These are phyloP conservation scores for Clarias gariepinus DNA, from an alignment of 2,113 vertebrate species.

Conservation along the genomic window DNA sequence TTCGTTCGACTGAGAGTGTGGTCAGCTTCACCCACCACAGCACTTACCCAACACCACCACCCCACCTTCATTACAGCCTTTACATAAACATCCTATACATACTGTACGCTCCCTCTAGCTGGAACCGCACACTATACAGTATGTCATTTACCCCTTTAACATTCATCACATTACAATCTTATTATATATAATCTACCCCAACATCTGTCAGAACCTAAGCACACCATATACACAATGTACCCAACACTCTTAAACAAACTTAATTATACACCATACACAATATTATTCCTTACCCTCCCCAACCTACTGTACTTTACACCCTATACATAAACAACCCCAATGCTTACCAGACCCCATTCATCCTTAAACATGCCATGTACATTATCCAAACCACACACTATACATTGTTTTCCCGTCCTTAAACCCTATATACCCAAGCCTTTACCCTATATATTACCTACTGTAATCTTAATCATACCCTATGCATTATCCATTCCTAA, in stretches of 20 bases:
- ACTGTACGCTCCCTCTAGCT: neutral
- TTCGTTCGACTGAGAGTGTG: slow-evolving; percentile 18
- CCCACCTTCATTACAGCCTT: neutral
- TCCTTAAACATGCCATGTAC: too few species aligned
- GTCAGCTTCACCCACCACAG: neutral
- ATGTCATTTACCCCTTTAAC: neutral
- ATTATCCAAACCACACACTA: neutral
- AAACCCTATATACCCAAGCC: neutral
- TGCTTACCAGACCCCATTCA: too few species aligned
- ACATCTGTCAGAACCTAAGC: too few species aligned
- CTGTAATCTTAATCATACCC: neutral
- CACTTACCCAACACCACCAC: neutral
- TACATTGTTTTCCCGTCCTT: neutral
- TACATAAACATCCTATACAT: neutral
- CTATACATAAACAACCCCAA: neutral
- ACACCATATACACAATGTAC: neutral
- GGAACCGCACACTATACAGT: neutral
- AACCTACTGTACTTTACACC: neutral
- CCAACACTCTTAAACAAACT: neutral
- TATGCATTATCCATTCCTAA: neutral
- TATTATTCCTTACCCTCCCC: neutral
- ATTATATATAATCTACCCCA: too few species aligned
- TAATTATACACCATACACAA: neutral
- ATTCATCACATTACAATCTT: neutral
- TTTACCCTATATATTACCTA: neutral